Evolutionary conservation across 2,888 invertebrate species (phyloP), one percentile per base, ranked within the genome.

Genomic region (Polydrusus pterygomalis): DNA sequence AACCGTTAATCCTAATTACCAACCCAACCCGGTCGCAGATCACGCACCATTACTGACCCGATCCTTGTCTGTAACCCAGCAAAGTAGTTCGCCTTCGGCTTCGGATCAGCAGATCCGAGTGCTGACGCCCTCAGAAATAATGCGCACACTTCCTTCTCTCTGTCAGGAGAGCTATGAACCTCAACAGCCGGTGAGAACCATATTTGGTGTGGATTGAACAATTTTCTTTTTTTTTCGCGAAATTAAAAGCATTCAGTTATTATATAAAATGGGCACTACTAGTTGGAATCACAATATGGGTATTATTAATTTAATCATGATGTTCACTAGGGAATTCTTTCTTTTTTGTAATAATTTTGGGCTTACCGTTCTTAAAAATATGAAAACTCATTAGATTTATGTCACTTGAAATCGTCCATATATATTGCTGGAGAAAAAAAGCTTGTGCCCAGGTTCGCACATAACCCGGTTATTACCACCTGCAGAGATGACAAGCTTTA

Each of bases 141-240:
- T 95, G 95, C 93, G 94, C 91, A 95, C 95, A 87, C 92, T 95
- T 90, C 95, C 95, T 88, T 94, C 94, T 89, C 92, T 95, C 89
- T 92, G 92, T 89, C 92, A 91, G 90, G 91, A 91, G 90, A 91
- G 90, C 88, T 91, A 91, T 89, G 91, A 91, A 88, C 89, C 89
- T 86, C 88, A 89, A 86, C 88, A 89, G 80, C 80, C 82, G 85
- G 87, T 87, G 85, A 86, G 86, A 84, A 83, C 80, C 81, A 83
- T 83, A 77, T 81, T 80, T 80, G 80, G 81, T 82, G 82, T 82
- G 80, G 77, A 79, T 68, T 78, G 77, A 69, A 40, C 56, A 56
- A 67, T 67, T 70, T 75, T 49, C 70, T 72, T 63, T 51, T 79
- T 78, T 77, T 73, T 77, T 77, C 73, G 70, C 76, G 20, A 64